phyloP scores from a whole-genome alignment of 2,113 vertebrate species.

The chimpanzee (Pan troglodytes) region NHGRI_mPanTro3-v2.1_pri NC_072410.2:117067001-117067500 shows the following conservation, averaged over 20 bases:
- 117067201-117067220: neutral
- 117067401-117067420: neutral
- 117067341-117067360: neutral
- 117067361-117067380: neutral
- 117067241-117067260: neutral
- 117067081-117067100: neutral
- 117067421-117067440: neutral
- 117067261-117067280: neutral
- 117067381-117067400: too few species aligned
- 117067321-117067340: rapidly evolving
- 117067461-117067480: too few species aligned
- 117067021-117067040: too few species aligned
- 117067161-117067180: neutral
- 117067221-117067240: neutral
- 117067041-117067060: neutral
- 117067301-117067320: rapidly evolving
- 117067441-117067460: too few species aligned
- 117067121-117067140: neutral
- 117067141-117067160: neutral
- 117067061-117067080: neutral
- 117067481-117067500: rapidly evolving
- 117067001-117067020: neutral
- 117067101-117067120: neutral
- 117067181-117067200: neutral
- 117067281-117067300: rapidly evolving